A percentile compares a stretch with the other conserved stretches of the same genome.
These are phyloP conservation scores for Lycaena phlaeas DNA, from an alignment of 2,888 invertebrate genomes.

Conservation along the genomic window DNA sequence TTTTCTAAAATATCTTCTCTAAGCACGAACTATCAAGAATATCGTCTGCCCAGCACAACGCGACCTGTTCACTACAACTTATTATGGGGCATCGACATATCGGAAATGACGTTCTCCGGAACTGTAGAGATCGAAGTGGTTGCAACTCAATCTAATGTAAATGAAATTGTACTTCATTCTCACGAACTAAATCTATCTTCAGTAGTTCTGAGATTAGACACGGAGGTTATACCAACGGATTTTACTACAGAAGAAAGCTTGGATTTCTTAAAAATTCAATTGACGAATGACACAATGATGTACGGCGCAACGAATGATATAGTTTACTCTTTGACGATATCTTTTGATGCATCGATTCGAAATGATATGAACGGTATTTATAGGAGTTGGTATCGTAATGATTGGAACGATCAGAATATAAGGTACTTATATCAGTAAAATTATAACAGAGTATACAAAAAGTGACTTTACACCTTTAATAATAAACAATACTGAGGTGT, in stretches of 20 bases:
- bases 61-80: slow-evolving; percentile 67
- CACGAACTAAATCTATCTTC: slow-evolving; percentile 35
- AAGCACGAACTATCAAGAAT: slow-evolving; percentile 26
- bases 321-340: slow-evolving; percentile 32
- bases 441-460: neutral
- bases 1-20: neutral
- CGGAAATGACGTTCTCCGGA: slow-evolving; percentile 38
- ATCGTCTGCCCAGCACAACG: slow-evolving; percentile 62
- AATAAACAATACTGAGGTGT: no score
- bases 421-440: slow-evolving; percentile 27
- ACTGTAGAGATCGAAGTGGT: slow-evolving; percentile 38
- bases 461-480: neutral
- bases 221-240: slow-evolving; percentile 16
- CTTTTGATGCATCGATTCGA: slow-evolving; percentile 37
- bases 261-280: slow-evolving; percentile 35
- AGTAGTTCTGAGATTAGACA: slow-evolving; percentile 46
- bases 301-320: slow-evolving; percentile 26
- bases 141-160: slow-evolving; percentile 35
- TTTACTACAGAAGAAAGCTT: slow-evolving; percentile 24
- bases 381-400: slow-evolving; percentile 48
- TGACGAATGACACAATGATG: slow-evolving; percentile 23
- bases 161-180: slow-evolving; percentile 43
- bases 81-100: slow-evolving; percentile 51
- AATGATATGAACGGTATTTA: slow-evolving; percentile 60
- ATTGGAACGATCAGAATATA: slow-evolving; percentile 18